Base-by-base conservation (phyloP, 2,888 invertebrate species). In the Aelia acuminata region DNA sequence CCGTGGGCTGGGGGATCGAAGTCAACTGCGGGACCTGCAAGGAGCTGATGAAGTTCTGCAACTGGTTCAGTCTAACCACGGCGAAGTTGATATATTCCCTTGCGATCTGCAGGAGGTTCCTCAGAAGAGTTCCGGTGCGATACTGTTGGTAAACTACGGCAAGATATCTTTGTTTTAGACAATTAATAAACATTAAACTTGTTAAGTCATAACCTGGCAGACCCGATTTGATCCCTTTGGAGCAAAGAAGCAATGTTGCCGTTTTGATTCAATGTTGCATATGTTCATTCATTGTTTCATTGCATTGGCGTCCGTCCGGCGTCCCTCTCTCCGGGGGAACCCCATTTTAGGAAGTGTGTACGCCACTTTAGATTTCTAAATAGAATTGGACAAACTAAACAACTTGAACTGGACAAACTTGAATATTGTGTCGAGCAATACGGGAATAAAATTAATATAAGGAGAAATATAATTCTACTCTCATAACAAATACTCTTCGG, bases 1-100 rank as follows among this genome's bases (percentile, higher is more conserved):
- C 80, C 13, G 80, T 22, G 22, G n/a, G 8, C 80, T 39, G 43
- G 1, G 80, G 80, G 20, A 43, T 11, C 43, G 39, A 47, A n/a
- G 43, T 13, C 4, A 80, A 0, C 4, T 3, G 43, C 3, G 80
- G 80, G 3, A 43, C 43, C 43, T 80, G 80, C 13, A 80, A 47
- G 43, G 20, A 13, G 43, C 43, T 80, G 80, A 80, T 39, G 80
- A 43, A 80, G 80, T 80, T 80, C 80, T 80, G 80, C 43, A 80
- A 20, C 43, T 80, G 39, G 43, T n/a, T 80, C 47, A 80, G 80
- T 5, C 43, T n/a, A 4, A 43, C 15, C 39, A 80, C 39, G 43
- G n/a, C n/a, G 22, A 3, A 80, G 43, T 47, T 80, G 80, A 80
- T 22, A n/a, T 80, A 80, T n/a, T 80, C 80, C 80, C 80, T 80